Conservation (phyloP, 2,113 vertebrate species). For the Scomber colias region DNA sequence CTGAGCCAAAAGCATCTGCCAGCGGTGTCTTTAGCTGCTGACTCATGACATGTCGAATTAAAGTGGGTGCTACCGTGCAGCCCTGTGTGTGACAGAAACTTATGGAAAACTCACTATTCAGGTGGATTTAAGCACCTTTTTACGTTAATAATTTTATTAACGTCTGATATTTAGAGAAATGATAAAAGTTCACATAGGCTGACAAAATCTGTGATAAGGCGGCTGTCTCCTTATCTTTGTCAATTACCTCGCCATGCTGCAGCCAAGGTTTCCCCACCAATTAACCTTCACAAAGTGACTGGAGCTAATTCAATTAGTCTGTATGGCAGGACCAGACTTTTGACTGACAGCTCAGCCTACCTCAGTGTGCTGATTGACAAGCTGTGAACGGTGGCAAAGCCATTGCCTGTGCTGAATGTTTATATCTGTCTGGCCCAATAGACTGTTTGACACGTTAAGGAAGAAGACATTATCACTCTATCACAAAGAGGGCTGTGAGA, state of each 20-base stretch:
- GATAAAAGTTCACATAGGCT: slow-evolving; percentile 44
- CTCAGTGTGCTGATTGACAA: slow-evolving; percentile 63
- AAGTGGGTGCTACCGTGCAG: slow-evolving; percentile 37
- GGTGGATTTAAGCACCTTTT: slow-evolving; percentile 15
- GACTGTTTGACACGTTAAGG: slow-evolving; percentile 52
- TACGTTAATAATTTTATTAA: slow-evolving; percentile 17
- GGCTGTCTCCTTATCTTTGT: slow-evolving; percentile 56
- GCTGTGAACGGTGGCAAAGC: slow-evolving; percentile 41
- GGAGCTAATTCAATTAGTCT: slow-evolving; percentile 72
- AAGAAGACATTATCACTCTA: slow-evolving; percentile 56
- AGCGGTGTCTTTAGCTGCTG: slow-evolving; percentile 67
- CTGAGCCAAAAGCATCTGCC: slow-evolving; percentile 67
- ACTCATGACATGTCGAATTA: slow-evolving; percentile 61
- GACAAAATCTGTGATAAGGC: slow-evolving; percentile 51
- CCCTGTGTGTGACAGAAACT: slow-evolving; percentile 25
- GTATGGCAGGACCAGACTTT: slow-evolving; percentile 23
- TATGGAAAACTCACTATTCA: slow-evolving; percentile 19
- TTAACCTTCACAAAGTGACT: slow-evolving; percentile 76
- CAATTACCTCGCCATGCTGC: slow-evolving; percentile 51
- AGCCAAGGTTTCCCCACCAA: slow-evolving; percentile 61
- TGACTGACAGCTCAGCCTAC: slow-evolving; percentile 71
- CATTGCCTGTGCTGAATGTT: slow-evolving; percentile 36
- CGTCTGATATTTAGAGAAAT: slow-evolving; percentile 28
- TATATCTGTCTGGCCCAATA: slow-evolving; percentile 43
- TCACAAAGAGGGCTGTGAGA: slow-evolving; percentile 7